Conservation (phyloP, 2,797 vertebrate species). For the Rhynchonycteris naso region DNA sequence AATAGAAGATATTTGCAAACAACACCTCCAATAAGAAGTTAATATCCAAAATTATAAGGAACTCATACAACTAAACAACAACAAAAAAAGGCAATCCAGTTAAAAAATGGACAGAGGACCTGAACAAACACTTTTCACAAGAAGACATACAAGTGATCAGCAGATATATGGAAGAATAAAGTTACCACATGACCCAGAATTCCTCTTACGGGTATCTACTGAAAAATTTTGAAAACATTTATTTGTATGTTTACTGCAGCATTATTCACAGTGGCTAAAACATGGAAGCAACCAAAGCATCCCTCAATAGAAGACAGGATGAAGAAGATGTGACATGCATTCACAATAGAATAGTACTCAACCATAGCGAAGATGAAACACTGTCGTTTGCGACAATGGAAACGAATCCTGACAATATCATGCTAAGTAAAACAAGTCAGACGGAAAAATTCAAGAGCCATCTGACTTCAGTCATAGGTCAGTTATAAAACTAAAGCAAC, state of each 20-base stretch:
- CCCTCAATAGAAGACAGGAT: background rate
- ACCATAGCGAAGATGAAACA: background rate
- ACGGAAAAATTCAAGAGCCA: background rate
- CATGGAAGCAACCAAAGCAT: background rate
- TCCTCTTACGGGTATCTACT: background rate
- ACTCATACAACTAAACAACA: background rate
- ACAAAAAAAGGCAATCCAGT: background rate
- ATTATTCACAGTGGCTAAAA: background rate
- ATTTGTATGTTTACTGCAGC: background rate
- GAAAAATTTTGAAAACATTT: no score
- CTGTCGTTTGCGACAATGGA: background rate
- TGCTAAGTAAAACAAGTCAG: background rate
- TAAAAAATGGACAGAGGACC: background rate
- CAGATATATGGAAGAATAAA: background rate
- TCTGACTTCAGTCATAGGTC: background rate
- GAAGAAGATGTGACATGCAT: rapidly evolving
- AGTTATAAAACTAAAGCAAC: background rate
- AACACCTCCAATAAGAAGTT: background rate
- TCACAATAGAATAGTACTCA: rapidly evolving
- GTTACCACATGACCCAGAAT: background rate
- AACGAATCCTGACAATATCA: background rate
- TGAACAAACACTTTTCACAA: background rate
- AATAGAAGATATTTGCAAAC: background rate
- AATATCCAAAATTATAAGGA: background rate
- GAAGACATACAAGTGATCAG: background rate